Percentiles rank a stretch among this genome's conserved stretches.
These are phyloP conservation scores for Bufo gargarizans DNA, from an alignment of 2,113 vertebrate genomes.

Conservation along the genomic window DNA sequence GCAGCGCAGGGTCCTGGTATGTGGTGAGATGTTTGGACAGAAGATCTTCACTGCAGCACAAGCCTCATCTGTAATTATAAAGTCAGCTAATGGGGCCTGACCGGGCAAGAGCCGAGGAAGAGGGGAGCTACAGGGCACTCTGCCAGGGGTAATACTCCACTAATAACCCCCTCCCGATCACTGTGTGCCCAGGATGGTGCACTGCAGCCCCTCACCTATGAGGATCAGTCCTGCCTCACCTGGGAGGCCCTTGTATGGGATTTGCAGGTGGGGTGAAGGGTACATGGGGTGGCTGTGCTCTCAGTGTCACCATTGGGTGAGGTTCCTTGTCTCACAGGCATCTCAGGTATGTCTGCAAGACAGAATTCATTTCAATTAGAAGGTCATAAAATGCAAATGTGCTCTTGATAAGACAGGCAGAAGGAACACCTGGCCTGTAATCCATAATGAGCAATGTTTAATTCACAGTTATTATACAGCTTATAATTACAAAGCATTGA, in stretches of 20 bases:
- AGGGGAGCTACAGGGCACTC: background rate
- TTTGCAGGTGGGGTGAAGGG: background rate
- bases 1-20: conserved; percentile 21
- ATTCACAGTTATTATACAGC: conserved; percentile 66
- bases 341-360: conserved; percentile 68
- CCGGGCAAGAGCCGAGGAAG: background rate
- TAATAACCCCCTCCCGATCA: background rate
- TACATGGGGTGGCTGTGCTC: background rate
- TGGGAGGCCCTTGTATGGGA: no score
- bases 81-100: conserved; percentile 12
- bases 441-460: conserved; percentile 68
- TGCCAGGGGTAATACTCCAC: background rate
- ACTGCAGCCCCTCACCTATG: no score
- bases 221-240: no score
- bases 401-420: conserved; percentile 63
- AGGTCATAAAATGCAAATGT: conserved; percentile 70
- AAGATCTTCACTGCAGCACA: background rate
- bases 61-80: conserved; percentile 10
- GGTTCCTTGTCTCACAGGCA: conserved; percentile 52
- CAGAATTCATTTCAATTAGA: conserved; percentile 63
- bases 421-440: conserved; percentile 67
- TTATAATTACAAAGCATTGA: conserved; percentile 66
- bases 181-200: no score
- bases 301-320: conserved; percentile 20
- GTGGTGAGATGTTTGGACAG: conserved; percentile 19